Base-by-base conservation (phyloP, 2,888 invertebrate species). In the Hirtodrosophila confusa region DNA sequence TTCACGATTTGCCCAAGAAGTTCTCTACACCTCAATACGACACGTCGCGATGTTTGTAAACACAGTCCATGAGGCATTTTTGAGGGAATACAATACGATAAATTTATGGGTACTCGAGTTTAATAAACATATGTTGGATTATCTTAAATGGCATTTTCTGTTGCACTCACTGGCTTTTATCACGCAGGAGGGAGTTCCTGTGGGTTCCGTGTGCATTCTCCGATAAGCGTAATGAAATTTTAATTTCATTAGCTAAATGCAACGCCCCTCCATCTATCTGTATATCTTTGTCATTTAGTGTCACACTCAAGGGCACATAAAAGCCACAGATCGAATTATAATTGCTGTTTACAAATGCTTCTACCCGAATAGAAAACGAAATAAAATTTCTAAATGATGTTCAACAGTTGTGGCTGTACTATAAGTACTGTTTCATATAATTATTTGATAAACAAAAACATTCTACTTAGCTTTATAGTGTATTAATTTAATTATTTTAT, bases 191-290 rank as follows among this genome's bases (percentile, higher is more conserved):
- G 48, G 39, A 33, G 53, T n/a, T 41, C 37, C 47, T 10, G n/a
- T 33, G 41, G 7, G 8, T 8, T 2, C 4, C 35, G 29, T 31
- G 9, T 27, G 44, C 31, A 45, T 47, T 56, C 37, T 36, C 17
- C 45, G 75, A 66, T 78, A 57, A 76, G 60, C 45, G 41, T 60
- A 69, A 65, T 75, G 62, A 66, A 86, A 56, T 53, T 68, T 50
- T 51, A 67, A 48, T 65, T 83, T 83, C 76, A 86, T 83, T 79
- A 83, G 61, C 60, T n/a, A 49, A 86, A 76, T 69, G 69, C 64
- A 61, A 61, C 8, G 3, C 31, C 17, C 17, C 17, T 4, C 31
- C 23, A n/a, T 39, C 5, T 1, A 8, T 0, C 12, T 17, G 5
- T 27, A 17, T 40, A 8, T 29, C 23, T 27, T 39, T 56, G 37